Conservation (phyloP, 2,797 vertebrate species). For the Amniataba percoides region DNA sequence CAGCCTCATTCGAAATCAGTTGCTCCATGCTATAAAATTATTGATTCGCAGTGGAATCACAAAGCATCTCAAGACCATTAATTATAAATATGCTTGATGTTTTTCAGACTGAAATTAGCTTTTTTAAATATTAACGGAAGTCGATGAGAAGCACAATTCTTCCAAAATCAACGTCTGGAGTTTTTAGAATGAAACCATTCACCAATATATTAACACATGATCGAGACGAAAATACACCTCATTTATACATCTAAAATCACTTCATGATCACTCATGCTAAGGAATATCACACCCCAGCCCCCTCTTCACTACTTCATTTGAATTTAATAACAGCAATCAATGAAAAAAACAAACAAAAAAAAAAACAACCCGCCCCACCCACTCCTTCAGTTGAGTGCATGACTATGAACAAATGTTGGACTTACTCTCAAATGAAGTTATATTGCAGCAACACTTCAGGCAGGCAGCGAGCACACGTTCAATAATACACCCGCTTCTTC, state of each 20-base stretch:
- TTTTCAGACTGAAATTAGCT: neutral
- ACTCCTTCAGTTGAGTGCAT: slow-evolving; percentile 16
- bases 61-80: neutral
- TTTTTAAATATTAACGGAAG: neutral
- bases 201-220: slow-evolving; percentile 30
- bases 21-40: neutral
- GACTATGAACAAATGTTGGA: slow-evolving; percentile 21
- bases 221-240: slow-evolving; percentile 43
- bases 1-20: slow-evolving; percentile 9
- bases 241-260: slow-evolving; percentile 32
- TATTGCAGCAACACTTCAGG: slow-evolving; percentile 25
- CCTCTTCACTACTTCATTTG: slow-evolving; percentile 37
- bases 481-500: neutral
- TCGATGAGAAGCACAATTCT: neutral
- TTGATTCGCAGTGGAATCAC: neutral
- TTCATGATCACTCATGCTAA: no score
- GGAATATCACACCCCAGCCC: slow-evolving; percentile 16
- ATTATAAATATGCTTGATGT: neutral
- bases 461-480: slow-evolving; percentile 35
- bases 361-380: neutral
- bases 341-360: slow-evolving; percentile 2
- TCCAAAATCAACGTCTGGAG: neutral
- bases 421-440: slow-evolving; percentile 16
- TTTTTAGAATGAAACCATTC: slow-evolving; percentile 24
- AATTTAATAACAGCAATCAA: slow-evolving; percentile 26